Base-by-base conservation (phyloP, 2,797 vertebrate genomes). In the Rhynchotus rufescens region DNA sequence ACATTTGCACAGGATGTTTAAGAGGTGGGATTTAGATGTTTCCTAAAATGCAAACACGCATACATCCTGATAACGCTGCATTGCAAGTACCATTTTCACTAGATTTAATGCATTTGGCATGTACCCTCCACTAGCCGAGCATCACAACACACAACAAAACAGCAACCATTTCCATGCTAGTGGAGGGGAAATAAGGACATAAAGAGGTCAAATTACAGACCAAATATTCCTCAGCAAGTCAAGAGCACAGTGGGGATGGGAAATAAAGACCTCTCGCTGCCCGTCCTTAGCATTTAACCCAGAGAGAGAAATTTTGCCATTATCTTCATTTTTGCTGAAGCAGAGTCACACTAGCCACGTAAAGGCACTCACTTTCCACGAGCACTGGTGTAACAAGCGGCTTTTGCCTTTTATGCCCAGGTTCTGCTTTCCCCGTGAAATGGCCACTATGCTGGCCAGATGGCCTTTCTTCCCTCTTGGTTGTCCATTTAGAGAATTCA, bases 361-460 rank as follows among this genome's bases (percentile, higher is more conserved):
- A 71, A 84, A 47, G 9, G 51, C 47, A 40, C 64, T 81, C 40
- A 71, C 26, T 0, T 17, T 1, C 25, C 21, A 79, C 6, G 10
- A 49, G 12, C 16, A n/a, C 21, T 25, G 32, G 11, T 25, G 44
- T 11, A 64, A 47, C 4, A 0, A 2, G 52, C 28, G 77, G 15
- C 5, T 15, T 68, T 59, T 67, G 38, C n/a, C 26, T 67, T 56
- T 42, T 1, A 0, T 4, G 9, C 8, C n/a, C 0, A 1, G 5
- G 22, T 36, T 77, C 60, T 62, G 34, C 28, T 62, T 79, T 25
- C 22, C 30, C 56, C 34, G 7, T 7, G 40, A 88, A 57, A 40
- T 8, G 6, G 45, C 49, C 42, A 22, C 32, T 30, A 3, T 74
- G 25, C 8, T 79, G 92, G 65, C 16, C 49, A 42, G 1, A 3